Conservation (phyloP, 2,797 vertebrate genomes). For the Brotula barbata region DNA sequence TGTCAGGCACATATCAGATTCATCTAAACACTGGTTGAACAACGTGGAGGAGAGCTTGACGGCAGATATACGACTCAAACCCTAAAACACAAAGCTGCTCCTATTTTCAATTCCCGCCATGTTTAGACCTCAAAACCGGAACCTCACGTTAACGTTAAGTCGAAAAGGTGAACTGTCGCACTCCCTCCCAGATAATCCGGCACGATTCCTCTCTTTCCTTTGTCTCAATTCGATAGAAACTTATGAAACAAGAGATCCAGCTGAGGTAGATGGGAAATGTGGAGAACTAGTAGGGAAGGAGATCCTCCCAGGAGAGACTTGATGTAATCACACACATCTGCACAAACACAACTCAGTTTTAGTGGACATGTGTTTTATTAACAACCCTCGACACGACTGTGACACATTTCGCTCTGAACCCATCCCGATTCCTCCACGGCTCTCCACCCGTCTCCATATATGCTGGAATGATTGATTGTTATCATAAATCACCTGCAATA, state of each 20-base stretch:
- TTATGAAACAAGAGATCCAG: constrained; percentile 28
- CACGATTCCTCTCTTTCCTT: constrained; percentile 21
- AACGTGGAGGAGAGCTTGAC: constrained; percentile 3
- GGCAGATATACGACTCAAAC: not conserved
- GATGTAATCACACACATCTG: constrained; percentile 73
- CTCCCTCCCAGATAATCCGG: constrained; percentile 26
- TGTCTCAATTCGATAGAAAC: constrained; percentile 21
- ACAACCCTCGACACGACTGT: constrained; percentile 51
- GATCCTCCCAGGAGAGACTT: constrained; percentile 59
- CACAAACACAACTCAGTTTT: constrained; percentile 68
- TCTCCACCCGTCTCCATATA: not conserved
- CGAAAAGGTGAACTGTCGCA: not conserved
- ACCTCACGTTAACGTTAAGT: too few relatives aligned
- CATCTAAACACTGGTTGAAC: constrained; percentile 10
- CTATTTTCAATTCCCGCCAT: not conserved
- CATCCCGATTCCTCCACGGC: constrained; percentile 20
- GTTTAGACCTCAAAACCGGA: not conserved
- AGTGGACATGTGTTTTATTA: constrained; percentile 68
- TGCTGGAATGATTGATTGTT: not conserved
- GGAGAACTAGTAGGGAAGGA: constrained; percentile 49
- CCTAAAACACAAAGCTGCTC: not conserved
- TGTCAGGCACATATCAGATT: too few relatives aligned
- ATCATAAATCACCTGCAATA: constrained; percentile 15
- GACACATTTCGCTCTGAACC: constrained; percentile 39
- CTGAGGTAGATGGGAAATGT: constrained; percentile 54